These are phyloP conservation scores for Donacobius atricapilla DNA, from an alignment of 2,113 vertebrate genomes.

Conservation along the genomic window DNA sequence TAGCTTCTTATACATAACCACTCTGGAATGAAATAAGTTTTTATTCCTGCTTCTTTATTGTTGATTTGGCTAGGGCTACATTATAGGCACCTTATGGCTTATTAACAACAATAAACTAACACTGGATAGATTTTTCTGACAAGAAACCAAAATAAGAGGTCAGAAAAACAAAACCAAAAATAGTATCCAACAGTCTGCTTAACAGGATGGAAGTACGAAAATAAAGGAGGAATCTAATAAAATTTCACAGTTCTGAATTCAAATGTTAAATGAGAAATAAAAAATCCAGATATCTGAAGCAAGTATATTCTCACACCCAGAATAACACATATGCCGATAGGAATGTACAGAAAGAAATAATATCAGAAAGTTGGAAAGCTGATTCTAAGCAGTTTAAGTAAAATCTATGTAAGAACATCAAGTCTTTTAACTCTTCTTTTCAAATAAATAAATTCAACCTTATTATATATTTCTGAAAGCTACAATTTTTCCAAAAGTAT, in stretches of 20 bases:
- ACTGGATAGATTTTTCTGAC: background rate
- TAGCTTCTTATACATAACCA: background rate
- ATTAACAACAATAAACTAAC: background rate
- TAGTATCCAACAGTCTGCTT: background rate
- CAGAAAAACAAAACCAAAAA: background rate
- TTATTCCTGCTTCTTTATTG: background rate
- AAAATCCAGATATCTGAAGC: background rate
- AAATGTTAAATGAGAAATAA: background rate
- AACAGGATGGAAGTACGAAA: background rate
- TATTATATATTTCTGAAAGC: background rate
- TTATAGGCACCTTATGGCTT: background rate
- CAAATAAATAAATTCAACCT: background rate
- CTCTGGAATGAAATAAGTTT: background rate
- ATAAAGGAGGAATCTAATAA: background rate
- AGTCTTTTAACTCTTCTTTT: background rate
- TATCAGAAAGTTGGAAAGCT: background rate
- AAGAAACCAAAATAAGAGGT: background rate
- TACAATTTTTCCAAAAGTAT: background rate
- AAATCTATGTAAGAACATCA: background rate
- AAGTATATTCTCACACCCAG: background rate
- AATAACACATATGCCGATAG: accelerated
- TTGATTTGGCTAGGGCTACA: background rate
- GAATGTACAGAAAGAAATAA: background rate
- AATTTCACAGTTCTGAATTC: background rate
- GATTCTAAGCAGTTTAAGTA: background rate